Evolutionary conservation across 2,113 vertebrate species (phyloP).

Genomic region (Numida meleagris): DNA sequence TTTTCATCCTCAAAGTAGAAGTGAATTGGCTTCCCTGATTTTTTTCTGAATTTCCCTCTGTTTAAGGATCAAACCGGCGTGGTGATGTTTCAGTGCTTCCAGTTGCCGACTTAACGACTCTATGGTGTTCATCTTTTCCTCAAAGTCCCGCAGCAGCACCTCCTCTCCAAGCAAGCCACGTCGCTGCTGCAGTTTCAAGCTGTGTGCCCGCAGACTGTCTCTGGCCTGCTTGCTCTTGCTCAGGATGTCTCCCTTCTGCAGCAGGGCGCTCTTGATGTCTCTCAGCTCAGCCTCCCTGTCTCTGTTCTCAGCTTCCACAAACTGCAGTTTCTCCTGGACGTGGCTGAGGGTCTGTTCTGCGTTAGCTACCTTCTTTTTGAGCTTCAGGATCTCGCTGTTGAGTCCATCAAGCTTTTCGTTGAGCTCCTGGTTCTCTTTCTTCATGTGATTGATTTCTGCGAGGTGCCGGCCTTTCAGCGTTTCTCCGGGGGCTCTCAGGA

Average conservation of each 20-base stretch:
- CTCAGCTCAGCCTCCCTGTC: slow-evolving; percentile 65
- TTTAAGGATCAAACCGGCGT: slow-evolving; percentile 58
- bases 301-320: slow-evolving; percentile 74
- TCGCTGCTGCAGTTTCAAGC: slow-evolving; percentile 70
- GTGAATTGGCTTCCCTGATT: slow-evolving; percentile 52
- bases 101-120: slow-evolving; percentile 65
- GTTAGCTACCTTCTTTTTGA: slow-evolving; percentile 73
- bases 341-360: slow-evolving; percentile 79
- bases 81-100: slow-evolving; percentile 70
- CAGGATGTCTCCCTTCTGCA: slow-evolving; percentile 72
- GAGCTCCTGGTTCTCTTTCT: slow-evolving; percentile 80
- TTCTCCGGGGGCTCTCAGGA: slow-evolving; percentile 64
- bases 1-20: background rate
- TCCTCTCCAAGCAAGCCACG: slow-evolving; percentile 82
- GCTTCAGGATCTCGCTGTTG: slow-evolving; percentile 74
- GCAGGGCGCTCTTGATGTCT: slow-evolving; percentile 61
- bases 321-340: slow-evolving; percentile 84
- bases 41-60: slow-evolving; percentile 69
- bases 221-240: slow-evolving; percentile 74
- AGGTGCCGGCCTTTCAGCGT: slow-evolving; percentile 56
- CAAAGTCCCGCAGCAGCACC: slow-evolving; percentile 80
- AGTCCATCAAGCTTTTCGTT: slow-evolving; percentile 71
- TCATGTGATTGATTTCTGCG: slow-evolving; percentile 79
- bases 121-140: slow-evolving; percentile 71
- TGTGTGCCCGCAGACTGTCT: slow-evolving; percentile 73